phyloP scores from a whole-genome alignment of 92 coral and sea anemone genomes.

The Metridium senile region DNA sequence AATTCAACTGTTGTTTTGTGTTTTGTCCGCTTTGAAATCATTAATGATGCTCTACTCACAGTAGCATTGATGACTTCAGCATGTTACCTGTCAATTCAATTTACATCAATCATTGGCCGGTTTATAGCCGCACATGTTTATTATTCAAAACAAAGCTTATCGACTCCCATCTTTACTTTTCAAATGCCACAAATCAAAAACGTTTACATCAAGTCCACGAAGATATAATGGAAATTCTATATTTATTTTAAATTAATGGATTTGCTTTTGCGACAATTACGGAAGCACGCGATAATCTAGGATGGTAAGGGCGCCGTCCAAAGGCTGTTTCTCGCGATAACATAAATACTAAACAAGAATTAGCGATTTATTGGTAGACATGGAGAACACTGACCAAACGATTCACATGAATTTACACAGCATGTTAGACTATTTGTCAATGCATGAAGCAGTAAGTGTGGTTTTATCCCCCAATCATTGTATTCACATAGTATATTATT shows the following conservation, averaged over 20 bases:
- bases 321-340: neutral
- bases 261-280: too few relatives aligned
- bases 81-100: slow-evolving; percentile 7
- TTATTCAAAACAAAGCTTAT: slow-evolving; percentile 12
- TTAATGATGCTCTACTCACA: neutral
- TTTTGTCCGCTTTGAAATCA: too few relatives aligned
- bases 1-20: too few relatives aligned
- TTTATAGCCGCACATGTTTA: slow-evolving; percentile 5
- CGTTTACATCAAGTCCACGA: neutral
- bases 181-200: slow-evolving; percentile 24
- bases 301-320: too few relatives aligned
- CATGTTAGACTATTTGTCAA: slow-evolving; percentile 28
- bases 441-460: slow-evolving; percentile 45
- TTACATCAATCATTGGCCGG: slow-evolving; percentile 15
- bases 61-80: neutral
- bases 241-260: too few relatives aligned
- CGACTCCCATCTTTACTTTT: neutral
- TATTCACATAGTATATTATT: too few relatives aligned
- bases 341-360: neutral
- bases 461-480: neutral
- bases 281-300: too few relatives aligned
- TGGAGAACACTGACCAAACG: slow-evolving; percentile 12
- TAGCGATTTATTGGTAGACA: neutral
- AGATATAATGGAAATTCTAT: neutral
- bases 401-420: slow-evolving; percentile 28